phyloP scores from a whole-genome alignment of 2,888 invertebrate genomes.

The Cephus runcator region DNA sequence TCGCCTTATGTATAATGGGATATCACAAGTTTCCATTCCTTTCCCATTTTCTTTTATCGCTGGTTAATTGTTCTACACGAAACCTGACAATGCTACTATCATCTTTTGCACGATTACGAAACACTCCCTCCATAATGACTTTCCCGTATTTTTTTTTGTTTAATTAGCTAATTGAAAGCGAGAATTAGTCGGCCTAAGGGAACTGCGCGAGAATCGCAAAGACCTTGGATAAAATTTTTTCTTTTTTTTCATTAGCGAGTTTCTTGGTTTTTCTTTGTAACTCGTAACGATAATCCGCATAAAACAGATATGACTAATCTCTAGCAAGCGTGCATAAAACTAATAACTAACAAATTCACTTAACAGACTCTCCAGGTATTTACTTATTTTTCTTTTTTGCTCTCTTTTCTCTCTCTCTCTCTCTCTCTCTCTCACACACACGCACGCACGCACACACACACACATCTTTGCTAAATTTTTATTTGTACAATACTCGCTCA shows the following conservation, averaged over 20 bases:
- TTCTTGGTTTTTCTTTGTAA: not conserved
- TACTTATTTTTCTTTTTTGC: not conserved
- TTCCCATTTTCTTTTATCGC: not conserved
- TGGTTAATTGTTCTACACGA: not conserved
- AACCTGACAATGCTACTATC: not conserved
- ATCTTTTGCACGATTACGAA: not conserved
- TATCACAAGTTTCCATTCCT: not conserved
- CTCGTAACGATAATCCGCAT: not conserved
- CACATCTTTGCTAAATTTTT: constrained; percentile 7
- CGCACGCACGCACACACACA: rapidly evolving
- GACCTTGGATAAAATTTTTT: not conserved
- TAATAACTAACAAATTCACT: not conserved
- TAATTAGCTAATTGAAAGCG: not conserved
- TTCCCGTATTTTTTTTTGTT: not conserved
- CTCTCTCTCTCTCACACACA: no score
- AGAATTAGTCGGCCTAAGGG: not conserved
- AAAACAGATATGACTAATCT: not conserved
- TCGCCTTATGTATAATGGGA: not conserved
- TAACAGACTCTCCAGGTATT: not conserved
- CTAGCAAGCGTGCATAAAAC: not conserved
- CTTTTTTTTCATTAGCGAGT: not conserved
- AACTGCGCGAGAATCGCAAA: not conserved
- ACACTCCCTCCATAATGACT: not conserved
- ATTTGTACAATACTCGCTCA: constrained; percentile 18
- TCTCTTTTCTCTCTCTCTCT: no score